Conservation (phyloP, 2,113 vertebrate genomes). For the Sapajus apella region DNA sequence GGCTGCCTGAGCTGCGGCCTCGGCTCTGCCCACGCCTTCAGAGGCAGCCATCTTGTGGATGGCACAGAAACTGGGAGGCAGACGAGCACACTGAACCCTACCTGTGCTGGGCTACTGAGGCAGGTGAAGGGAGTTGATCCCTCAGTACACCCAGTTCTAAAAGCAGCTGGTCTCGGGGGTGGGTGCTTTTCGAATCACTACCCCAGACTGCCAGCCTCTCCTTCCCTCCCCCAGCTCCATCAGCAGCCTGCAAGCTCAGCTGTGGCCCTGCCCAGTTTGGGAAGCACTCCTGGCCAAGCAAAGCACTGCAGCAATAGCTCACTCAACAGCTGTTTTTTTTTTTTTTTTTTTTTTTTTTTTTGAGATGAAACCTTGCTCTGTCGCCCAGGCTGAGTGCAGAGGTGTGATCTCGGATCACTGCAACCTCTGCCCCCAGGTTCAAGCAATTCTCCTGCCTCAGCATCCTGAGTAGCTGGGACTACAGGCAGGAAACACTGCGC, state of each 20-base stretch:
- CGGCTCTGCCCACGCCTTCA: not conserved
- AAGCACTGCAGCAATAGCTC: not conserved
- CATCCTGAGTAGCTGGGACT: no score
- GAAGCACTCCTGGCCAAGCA: not conserved
- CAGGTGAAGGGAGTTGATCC: not conserved
- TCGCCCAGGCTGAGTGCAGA: no score
- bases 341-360: no score
- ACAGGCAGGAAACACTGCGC: no score
- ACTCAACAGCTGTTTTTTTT: no score
- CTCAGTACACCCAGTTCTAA: not conserved
- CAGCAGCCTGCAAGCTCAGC: not conserved
- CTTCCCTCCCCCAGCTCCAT: not conserved
- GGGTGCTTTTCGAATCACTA: not conserved
- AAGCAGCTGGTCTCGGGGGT: not conserved
- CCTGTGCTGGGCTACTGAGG: not conserved
- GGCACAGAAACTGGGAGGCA: not conserved
- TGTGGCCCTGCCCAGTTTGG: not conserved
- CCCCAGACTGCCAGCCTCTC: not conserved
- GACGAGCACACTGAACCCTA: not conserved
- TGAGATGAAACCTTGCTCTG: no score
- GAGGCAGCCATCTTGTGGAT: not conserved
- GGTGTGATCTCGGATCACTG: no score
- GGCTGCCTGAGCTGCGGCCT: not conserved
- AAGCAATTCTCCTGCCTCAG: no score
- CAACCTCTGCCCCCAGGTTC: no score